Conservation (phyloP, 2,113 vertebrate genomes). For the Hepsetus odoe region DNA sequence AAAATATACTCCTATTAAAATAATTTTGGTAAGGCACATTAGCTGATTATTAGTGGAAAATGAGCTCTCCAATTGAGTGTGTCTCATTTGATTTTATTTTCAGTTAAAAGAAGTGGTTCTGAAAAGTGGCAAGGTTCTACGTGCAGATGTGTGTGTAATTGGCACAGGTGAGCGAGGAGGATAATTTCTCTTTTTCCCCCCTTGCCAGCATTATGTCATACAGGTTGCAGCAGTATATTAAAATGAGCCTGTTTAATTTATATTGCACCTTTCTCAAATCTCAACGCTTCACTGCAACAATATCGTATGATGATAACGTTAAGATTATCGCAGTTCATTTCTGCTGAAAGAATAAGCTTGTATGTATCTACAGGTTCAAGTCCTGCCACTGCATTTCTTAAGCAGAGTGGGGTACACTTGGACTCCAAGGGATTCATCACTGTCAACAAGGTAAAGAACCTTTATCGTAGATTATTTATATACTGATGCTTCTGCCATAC, state of each 20-base stretch:
- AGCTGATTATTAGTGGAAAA: not conserved
- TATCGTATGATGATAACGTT: not conserved
- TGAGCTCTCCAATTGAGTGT: not conserved
- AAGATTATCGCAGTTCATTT: not conserved
- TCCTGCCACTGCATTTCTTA: constrained; percentile 90
- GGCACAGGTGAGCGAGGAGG: constrained; percentile 83
- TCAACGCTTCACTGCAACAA: too few relatives aligned
- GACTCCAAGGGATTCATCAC: constrained; percentile 93
- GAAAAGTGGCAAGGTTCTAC: constrained; percentile 94
- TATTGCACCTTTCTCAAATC: too few relatives aligned
- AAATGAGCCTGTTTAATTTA: too few relatives aligned
- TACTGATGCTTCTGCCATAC: not conserved
- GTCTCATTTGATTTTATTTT: constrained; percentile 24
- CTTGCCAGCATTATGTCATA: not conserved
- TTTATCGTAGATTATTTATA: not conserved
- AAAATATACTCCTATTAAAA: not conserved
- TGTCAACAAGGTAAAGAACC: constrained; percentile 87
- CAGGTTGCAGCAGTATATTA: too few relatives aligned
- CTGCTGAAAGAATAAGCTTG: not conserved
- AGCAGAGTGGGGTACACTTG: constrained; percentile 88
- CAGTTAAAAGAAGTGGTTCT: constrained; percentile 97
- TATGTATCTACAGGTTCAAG: constrained; percentile 76
- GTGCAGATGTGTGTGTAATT: constrained; percentile 93
- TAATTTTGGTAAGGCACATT: not conserved
- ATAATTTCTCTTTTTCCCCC: not conserved